Conservation (phyloP, 2,797 vertebrate species). For the Brotula barbata region DNA sequence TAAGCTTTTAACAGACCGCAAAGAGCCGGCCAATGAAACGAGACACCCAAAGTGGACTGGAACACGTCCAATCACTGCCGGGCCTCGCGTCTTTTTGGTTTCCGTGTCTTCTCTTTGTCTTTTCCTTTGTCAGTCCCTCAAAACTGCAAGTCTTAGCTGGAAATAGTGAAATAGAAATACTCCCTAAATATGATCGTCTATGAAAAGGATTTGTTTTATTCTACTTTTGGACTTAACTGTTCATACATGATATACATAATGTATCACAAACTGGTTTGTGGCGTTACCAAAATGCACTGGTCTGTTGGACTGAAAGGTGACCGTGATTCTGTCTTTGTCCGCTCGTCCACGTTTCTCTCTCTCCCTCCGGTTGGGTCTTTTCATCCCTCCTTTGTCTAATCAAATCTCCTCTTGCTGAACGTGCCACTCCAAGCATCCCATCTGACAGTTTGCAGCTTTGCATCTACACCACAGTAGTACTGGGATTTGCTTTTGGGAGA, state of each 20-base stretch:
- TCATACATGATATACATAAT: too few species aligned
- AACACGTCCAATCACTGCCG: conserved; percentile 27
- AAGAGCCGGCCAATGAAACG: conserved; percentile 53
- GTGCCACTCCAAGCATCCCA: conserved; percentile 15
- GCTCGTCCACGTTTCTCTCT: not conserved
- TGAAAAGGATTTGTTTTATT: too few species aligned
- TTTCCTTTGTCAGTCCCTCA: not conserved
- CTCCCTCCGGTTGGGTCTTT: conserved; percentile 5
- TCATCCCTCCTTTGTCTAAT: conserved; percentile 21
- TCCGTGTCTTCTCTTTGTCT: not conserved
- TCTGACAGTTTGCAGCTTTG: conserved; percentile 29
- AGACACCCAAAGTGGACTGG: conserved; percentile 53
- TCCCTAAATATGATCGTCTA: too few species aligned
- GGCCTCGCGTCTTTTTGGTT: conserved; percentile 16
- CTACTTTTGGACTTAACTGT: too few species aligned
- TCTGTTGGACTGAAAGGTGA: conserved; percentile 5
- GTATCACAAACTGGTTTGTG: too few species aligned
- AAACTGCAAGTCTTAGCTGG: not conserved
- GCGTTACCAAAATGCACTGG: too few species aligned
- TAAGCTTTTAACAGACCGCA: conserved; percentile 75
- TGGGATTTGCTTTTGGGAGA: conserved; percentile 51
- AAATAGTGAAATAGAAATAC: too few species aligned
- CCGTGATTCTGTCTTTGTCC: not conserved
- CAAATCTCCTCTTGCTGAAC: conserved; percentile 22
- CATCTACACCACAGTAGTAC: conserved; percentile 23